Evolutionary conservation across 2,113 vertebrate genomes (phyloP).

Genomic region (Sceloporus tristichus): DNA sequence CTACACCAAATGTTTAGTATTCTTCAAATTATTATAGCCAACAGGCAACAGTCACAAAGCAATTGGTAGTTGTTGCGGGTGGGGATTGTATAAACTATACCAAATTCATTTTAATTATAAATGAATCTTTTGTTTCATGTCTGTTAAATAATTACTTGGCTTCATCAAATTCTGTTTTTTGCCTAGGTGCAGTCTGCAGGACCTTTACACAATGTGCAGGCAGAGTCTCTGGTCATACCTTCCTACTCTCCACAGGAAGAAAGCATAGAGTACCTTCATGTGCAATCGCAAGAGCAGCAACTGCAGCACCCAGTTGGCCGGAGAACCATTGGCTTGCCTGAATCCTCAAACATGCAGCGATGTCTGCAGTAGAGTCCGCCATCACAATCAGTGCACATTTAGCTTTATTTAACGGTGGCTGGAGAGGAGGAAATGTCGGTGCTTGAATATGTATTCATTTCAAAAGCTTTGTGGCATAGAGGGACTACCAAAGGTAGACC

Average conservation of each 20-base stretch:
- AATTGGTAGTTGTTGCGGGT: not conserved
- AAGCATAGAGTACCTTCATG: constrained; percentile 70
- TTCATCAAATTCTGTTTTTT: constrained; percentile 48
- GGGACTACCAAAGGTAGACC: constrained; percentile 25
- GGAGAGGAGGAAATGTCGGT: constrained; percentile 41
- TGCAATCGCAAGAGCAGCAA: constrained; percentile 63
- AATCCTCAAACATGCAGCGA: constrained; percentile 76
- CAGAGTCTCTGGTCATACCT: constrained; percentile 74
- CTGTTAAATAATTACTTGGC: constrained; percentile 1
- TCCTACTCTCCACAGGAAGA: constrained; percentile 77
- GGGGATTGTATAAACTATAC: too few species aligned
- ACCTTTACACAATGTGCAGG: constrained; percentile 77
- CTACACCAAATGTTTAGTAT: constrained; percentile 9
- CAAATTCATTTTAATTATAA: too few species aligned
- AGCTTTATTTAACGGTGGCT: constrained; percentile 79
- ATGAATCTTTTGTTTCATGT: constrained; percentile 27
- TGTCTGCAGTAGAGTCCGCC: constrained; percentile 71
- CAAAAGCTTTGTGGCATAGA: constrained; percentile 57
- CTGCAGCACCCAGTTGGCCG: constrained; percentile 51
- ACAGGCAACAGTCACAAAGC: not conserved
- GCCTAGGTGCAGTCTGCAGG: constrained; percentile 74
- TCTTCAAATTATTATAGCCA: constrained; percentile 21
- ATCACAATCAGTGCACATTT: constrained; percentile 63
- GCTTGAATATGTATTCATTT: constrained; percentile 64
- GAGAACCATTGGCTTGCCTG: constrained; percentile 78